A percentile compares a stretch with the other conserved stretches of the same genome.
phyloP scores from a whole-genome alignment of 2,888 invertebrate species.

The Limnephilus lunatus region DNA sequence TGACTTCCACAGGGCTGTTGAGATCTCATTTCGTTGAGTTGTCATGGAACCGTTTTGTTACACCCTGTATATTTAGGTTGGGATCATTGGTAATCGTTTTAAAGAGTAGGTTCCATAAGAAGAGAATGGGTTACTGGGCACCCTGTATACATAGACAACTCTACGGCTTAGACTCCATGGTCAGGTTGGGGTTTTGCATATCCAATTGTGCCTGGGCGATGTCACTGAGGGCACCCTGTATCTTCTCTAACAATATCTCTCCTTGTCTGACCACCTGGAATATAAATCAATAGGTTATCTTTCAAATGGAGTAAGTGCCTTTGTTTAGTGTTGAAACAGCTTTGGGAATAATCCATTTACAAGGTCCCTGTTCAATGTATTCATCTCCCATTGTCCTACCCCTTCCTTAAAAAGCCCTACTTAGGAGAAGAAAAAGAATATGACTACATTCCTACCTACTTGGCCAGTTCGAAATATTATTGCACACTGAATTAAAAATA shows the following conservation, averaged over 20 bases:
- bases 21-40: too few relatives aligned
- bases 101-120: background rate
- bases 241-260: slow-evolving; percentile 90
- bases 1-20: too few relatives aligned
- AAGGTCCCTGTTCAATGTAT: too few relatives aligned
- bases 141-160: background rate
- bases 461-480: too few relatives aligned
- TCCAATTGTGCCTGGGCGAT: slow-evolving; percentile 94
- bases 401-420: too few relatives aligned
- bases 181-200: slow-evolving; percentile 84
- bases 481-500: too few relatives aligned
- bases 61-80: background rate
- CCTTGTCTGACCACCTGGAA: slow-evolving; percentile 88
- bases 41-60: too few relatives aligned
- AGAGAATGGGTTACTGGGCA: background rate
- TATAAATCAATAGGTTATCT: background rate
- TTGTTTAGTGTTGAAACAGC: background rate
- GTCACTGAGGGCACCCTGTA: slow-evolving; percentile 93
- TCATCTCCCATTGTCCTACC: too few relatives aligned
- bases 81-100: background rate
- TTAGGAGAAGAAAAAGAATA: too few relatives aligned
- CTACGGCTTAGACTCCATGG: slow-evolving; percentile 67
- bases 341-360: too few relatives aligned
- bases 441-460: too few relatives aligned
- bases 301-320: background rate